Evolutionary conservation across 2,113 vertebrate genomes (phyloP).

Genomic region (Dascyllus trimaculatus): DNA sequence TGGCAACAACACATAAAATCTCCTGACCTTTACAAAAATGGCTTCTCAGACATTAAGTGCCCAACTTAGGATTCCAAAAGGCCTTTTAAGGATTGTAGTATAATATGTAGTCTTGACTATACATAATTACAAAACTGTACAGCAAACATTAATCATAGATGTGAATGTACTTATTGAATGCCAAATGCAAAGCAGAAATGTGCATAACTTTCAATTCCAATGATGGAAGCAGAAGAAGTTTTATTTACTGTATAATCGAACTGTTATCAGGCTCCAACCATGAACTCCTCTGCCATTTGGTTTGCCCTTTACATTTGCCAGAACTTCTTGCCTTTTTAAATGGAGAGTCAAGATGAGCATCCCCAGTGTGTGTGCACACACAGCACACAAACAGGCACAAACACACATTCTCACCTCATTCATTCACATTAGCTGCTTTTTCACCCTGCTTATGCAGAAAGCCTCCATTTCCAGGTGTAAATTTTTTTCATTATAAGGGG

Average conservation of each 20-base stretch:
- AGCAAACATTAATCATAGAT: not conserved
- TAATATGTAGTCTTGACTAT: not conserved
- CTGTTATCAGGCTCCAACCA: conserved; percentile 43
- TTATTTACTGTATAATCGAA: conserved; percentile 45
- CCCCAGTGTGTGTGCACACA: conserved; percentile 3
- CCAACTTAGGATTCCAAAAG: not conserved
- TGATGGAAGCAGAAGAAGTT: conserved; percentile 14
- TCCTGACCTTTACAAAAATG: conserved; percentile 12
- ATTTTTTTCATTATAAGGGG: conserved; percentile 83
- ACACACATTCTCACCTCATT: conserved; percentile 65
- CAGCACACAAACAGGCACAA: conserved; percentile 41
- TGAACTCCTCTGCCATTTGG: conserved; percentile 61
- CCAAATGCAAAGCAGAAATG: conserved; percentile 41
- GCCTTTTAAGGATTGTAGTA: not conserved
- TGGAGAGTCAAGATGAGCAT: conserved; percentile 44
- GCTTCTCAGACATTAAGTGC: not conserved
- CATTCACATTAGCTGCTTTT: conserved; percentile 73
- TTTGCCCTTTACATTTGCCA: conserved; percentile 64
- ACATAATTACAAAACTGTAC: not conserved
- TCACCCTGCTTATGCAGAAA: conserved; percentile 72
- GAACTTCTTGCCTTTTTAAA: conserved; percentile 61
- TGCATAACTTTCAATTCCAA: conserved; percentile 17
- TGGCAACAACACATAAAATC: not conserved
- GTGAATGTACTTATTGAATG: conserved; percentile 9
- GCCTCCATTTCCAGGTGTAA: conserved; percentile 81